Evolutionary conservation across 2,113 vertebrate genomes (phyloP), one percentile per base, ranked within the genome.

Genomic region (Mastomys natalensis): DNA sequence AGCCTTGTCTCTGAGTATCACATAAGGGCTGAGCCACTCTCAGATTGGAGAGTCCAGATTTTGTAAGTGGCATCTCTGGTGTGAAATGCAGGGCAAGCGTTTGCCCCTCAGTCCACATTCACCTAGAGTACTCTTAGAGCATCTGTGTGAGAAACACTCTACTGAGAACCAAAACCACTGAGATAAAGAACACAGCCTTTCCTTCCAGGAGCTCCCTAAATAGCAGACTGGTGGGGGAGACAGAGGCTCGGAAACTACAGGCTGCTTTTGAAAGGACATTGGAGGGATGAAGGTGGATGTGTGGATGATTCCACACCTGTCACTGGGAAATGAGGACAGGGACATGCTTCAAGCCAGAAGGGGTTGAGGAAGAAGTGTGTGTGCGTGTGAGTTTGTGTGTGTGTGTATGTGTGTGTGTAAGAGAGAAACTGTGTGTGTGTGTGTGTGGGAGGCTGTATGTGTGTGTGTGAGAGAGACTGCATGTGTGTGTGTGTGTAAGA

Each of bases 211-310:
- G 84, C 84, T 94, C 70, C 16, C 60, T 6, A 58, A 60, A 78
- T 8, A 89, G 13, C 77, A 77, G 89, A 95, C 93, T 93, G 74
- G 64, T 95, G 91, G 64, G 94, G 81, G 89, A 90, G 94, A 84
- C 87, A 84, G 95, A 97, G 89, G n/a, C 60, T 29, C 19, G 40
- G 66, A 68, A 58, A 80, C 89, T 43, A 26, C 60, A 89, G 3
- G 5, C 92, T 81, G n/a, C 58, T 85, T 60, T 26, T 12, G 10
- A n/a, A 12, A 60, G 94, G 89, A 73, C 31, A 3, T 11, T 4
- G 12, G 48, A 70, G 64, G 31, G 48, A 51, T 37, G 22, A 37
- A 48, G 90, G 45, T 43, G n/a, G 66, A 85, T 77, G 51, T 2
- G 64, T 12, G 81, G 8, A 1, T 31, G 48, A 64, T 34, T 70